These are phyloP conservation scores for Aphodius sticticus DNA, from an alignment of 2,888 invertebrate genomes.

Conservation along the genomic window DNA sequence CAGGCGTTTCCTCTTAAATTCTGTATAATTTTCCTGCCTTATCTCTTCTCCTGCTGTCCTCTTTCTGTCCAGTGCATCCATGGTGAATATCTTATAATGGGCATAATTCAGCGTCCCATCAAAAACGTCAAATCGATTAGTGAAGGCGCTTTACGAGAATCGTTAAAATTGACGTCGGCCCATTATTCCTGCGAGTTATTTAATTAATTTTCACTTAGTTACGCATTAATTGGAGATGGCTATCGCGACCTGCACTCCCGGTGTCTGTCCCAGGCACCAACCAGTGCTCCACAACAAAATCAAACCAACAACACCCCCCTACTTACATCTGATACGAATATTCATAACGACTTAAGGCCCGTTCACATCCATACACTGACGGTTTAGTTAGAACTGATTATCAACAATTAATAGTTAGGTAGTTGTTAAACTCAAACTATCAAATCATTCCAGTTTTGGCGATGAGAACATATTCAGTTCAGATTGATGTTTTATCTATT, in stretches of 20 bases:
- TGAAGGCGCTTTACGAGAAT: background rate
- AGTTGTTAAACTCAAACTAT: too few relatives aligned
- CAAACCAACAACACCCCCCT: constrained; percentile 4
- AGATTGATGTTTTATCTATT: too few relatives aligned
- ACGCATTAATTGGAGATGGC: constrained; percentile 4
- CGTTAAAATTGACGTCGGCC: background rate
- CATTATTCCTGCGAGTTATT: background rate
- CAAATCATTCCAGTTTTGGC: too few relatives aligned
- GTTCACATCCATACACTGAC: background rate
- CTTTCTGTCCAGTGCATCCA: background rate
- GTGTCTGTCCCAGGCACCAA: background rate
- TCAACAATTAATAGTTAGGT: background rate
- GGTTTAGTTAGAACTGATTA: background rate
- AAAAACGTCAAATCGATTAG: constrained; percentile 4
- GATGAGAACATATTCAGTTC: too few relatives aligned
- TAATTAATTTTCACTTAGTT: constrained; percentile 4
- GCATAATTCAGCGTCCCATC: background rate
- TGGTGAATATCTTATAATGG: background rate
- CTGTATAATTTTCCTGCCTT: background rate
- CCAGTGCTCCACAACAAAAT: background rate
- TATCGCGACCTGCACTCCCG: background rate
- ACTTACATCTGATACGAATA: background rate
- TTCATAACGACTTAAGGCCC: background rate
- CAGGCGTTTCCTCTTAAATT: background rate
- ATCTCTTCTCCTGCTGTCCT: background rate